Evolutionary conservation across 1,140 invertebrate genomes (phyloP), one percentile per base, ranked within the genome.

Genomic region (Orussus abietinus): DNA sequence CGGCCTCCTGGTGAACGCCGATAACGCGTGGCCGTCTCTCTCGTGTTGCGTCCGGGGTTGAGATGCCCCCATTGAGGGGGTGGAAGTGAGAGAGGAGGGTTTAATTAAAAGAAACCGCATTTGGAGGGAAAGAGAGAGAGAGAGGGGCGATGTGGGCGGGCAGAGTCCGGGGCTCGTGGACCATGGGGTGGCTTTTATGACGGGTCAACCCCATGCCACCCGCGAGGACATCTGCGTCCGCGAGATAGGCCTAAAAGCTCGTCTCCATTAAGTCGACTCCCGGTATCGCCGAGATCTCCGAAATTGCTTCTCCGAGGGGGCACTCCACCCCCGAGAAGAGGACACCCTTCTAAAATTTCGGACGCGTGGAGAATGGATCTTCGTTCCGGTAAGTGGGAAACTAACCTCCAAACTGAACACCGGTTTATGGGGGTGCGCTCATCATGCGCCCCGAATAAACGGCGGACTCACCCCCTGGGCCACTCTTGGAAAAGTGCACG

Each of bases 71-170:
- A 17, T n/a, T 20, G 21, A 9, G 38, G 43, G 26, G 35, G 42
- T 38, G 33, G n/a, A n/a, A n/a, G 38, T 38, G 41, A 44, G 38
- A 44, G 45, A 56, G 51, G 59, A 63, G 58, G 64, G 67, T 72
- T 72, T 70, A 70, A 70, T 72, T 72, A 69, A 72, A 70, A 68
- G 69, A 70, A 72, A 69, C 65, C 66, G 62, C 63, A 57, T 59
- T 63, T 57, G 52, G 46, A 40, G 51, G 53, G 9, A 14, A 14
- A 9, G 10, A 7, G n/a, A 33, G 5, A 9, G 13, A 14, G 31
- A 9, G 31, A 9, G 31, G 31, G 31, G 4, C n/a, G n/a, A n/a
- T n/a, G n/a, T n/a, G n/a, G n/a, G n/a, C n/a, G n/a, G n/a, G n/a
- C n/a, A n/a, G n/a, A n/a, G n/a, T n/a, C n/a, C n/a, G n/a, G n/a